phyloP scores from a whole-genome alignment of 1,140 invertebrate genomes.

The Bicyclus anynana region DNA sequence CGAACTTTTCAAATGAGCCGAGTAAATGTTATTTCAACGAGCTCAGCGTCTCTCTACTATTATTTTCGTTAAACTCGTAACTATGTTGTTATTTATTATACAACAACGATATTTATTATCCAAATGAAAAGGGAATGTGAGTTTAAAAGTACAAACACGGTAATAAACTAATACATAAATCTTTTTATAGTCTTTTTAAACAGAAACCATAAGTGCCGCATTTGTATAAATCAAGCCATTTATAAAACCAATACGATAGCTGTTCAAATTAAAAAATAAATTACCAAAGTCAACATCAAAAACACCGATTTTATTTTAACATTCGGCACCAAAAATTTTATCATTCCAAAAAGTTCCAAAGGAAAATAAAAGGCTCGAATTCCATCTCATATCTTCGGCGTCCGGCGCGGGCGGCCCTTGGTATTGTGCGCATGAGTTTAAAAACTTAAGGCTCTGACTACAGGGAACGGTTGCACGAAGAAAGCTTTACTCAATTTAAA shows the following conservation, averaged over 20 bases:
- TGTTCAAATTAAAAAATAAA: conserved; percentile 7
- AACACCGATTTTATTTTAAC: conserved; percentile 13
- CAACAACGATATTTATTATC: too few relatives aligned
- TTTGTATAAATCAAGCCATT: neutral
- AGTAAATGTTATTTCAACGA: too few relatives aligned
- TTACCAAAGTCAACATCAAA: conserved; percentile 8
- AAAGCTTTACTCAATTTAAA: too few relatives aligned
- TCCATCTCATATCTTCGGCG: conserved; percentile 27
- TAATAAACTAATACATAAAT: neutral
- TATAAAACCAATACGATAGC: conserved; percentile 3
- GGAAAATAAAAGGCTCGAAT: conserved; percentile 19
- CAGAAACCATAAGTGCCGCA: neutral
- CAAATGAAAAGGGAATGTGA: neutral
- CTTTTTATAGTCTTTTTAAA: neutral
- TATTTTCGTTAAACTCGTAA: too few relatives aligned
- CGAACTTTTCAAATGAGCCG: too few relatives aligned
- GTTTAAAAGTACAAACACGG: neutral
- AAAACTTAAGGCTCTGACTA: neutral
- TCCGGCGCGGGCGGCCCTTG: conserved; percentile 28
- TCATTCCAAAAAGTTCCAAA: conserved; percentile 11
- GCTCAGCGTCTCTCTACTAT: too few relatives aligned
- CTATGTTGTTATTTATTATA: too few relatives aligned
- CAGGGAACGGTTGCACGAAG: neutral
- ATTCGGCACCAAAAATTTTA: conserved; percentile 13
- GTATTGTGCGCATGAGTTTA: conserved; percentile 55